phyloP scores from a whole-genome alignment of 2,888 invertebrate species.

The Rosalia funebris region DNA sequence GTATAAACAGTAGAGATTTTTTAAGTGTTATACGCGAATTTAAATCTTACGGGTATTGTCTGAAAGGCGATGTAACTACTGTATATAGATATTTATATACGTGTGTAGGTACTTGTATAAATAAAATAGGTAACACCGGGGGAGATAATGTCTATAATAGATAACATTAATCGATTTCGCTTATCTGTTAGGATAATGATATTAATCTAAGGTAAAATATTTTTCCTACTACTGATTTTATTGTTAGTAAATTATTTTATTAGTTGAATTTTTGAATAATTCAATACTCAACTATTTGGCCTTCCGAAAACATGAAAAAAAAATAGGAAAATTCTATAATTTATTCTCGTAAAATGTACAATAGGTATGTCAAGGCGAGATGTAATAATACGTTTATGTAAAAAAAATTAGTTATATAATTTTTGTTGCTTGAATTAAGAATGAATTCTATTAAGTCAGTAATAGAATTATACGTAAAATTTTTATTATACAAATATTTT shows the following conservation, averaged over 20 bases:
- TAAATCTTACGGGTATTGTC: slow-evolving; percentile 38
- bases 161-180: slow-evolving; percentile 42
- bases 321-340: too few relatives aligned
- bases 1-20: slow-evolving; percentile 42
- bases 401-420: too few relatives aligned
- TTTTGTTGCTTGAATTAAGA: too few relatives aligned
- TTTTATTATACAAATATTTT: too few relatives aligned
- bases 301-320: too few relatives aligned
- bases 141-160: slow-evolving; percentile 42
- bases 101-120: slow-evolving; percentile 37
- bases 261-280: slow-evolving; percentile 17
- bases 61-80: slow-evolving; percentile 45
- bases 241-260: slow-evolving; percentile 36
- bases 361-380: too few relatives aligned
- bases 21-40: slow-evolving; percentile 38
- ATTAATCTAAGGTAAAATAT: slow-evolving; percentile 38
- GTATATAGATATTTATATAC: slow-evolving; percentile 43
- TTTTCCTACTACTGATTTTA: slow-evolving; percentile 42
- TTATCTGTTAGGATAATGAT: slow-evolving; percentile 38
- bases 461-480: too few relatives aligned
- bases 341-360: too few relatives aligned
- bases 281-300: neutral
- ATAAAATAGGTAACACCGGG: slow-evolving; percentile 36
- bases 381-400: too few relatives aligned
- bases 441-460: too few relatives aligned